Evolutionary conservation across 92 coral and sea anemone genomes (phyloP).

Genomic region (Actinostola sp.): DNA sequence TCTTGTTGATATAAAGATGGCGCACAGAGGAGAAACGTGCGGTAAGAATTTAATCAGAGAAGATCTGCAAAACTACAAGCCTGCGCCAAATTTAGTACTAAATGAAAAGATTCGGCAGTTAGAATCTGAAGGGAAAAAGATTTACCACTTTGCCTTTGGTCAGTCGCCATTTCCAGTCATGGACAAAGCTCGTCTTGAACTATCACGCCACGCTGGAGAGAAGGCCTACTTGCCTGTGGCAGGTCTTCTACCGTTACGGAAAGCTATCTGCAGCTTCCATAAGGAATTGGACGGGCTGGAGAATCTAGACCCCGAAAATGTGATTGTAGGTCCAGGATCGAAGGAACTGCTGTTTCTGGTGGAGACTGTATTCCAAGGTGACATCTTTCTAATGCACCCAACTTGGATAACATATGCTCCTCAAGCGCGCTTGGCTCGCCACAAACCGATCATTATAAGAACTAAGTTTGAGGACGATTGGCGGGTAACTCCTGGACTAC

Average conservation of each 20-base stretch:
- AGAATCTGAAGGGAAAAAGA: conserved; percentile 29
- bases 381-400: conserved; percentile 57
- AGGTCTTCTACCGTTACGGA: conserved; percentile 41
- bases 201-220: conserved; percentile 42
- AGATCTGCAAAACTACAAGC: conserved; percentile 31
- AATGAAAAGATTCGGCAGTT: conserved; percentile 54
- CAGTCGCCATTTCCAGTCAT: conserved; percentile 62
- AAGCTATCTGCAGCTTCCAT: conserved; percentile 60
- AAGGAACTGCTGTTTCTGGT: conserved; percentile 57
- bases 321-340: conserved; percentile 63
- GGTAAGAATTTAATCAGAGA: conserved; percentile 12
- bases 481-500: conserved; percentile 42
- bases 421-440: conserved; percentile 47
- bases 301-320: conserved; percentile 23
- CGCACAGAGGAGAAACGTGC: too few species aligned
- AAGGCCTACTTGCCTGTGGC: conserved; percentile 54
- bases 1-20: too few species aligned
- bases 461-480: conserved; percentile 55
- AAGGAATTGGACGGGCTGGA: conserved; percentile 49
- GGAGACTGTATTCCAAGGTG: conserved; percentile 48
- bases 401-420: conserved; percentile 54
- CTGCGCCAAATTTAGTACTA: conserved; percentile 51
- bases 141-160: conserved; percentile 64
- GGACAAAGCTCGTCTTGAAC: conserved; percentile 31
- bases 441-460: conserved; percentile 38